These are phyloP conservation scores for Odontomachus brunneus DNA, from an alignment of 1,140 invertebrate genomes.

Conservation along the genomic window DNA sequence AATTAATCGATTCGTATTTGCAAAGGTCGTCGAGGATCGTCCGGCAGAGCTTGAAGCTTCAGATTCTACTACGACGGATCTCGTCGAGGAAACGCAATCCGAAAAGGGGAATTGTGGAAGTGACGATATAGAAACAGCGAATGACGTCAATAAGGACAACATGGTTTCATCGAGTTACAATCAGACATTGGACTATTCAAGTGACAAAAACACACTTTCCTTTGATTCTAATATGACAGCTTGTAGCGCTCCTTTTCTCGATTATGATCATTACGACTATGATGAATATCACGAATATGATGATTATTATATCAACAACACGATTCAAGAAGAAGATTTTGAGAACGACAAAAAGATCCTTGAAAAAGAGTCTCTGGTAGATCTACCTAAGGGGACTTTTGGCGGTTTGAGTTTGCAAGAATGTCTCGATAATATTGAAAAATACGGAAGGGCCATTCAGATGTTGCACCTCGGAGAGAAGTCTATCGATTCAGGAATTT, in stretches of 20 bases:
- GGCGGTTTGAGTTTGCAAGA: no score
- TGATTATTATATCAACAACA: no score
- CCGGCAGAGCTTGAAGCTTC: not conserved
- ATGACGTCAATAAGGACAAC: not conserved
- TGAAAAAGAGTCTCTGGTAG: no score
- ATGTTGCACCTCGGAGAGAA: no score
- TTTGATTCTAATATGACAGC: constrained; percentile 56
- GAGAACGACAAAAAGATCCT: no score
- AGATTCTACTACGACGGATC: not conserved
- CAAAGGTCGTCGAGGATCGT: constrained; percentile 23
- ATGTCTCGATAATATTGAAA: no score
- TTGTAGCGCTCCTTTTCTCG: no score
- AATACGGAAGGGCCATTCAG: no score
- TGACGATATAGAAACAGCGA: not conserved
- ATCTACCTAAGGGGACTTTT: no score
- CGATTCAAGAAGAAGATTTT: not conserved
- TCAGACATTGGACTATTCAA: constrained; percentile 22
- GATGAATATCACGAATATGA: no score
- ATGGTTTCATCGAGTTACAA: constrained; percentile 32
- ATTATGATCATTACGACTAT: constrained; percentile 41
- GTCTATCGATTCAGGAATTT: constrained; percentile 4
- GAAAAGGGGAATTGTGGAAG: constrained; percentile 12
- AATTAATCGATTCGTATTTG: constrained; percentile 27
- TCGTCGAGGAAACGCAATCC: not conserved
- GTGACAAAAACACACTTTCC: constrained; percentile 42